Conservation (phyloP, 2,888 invertebrate species). For the Diaprepes abbreviatus region DNA sequence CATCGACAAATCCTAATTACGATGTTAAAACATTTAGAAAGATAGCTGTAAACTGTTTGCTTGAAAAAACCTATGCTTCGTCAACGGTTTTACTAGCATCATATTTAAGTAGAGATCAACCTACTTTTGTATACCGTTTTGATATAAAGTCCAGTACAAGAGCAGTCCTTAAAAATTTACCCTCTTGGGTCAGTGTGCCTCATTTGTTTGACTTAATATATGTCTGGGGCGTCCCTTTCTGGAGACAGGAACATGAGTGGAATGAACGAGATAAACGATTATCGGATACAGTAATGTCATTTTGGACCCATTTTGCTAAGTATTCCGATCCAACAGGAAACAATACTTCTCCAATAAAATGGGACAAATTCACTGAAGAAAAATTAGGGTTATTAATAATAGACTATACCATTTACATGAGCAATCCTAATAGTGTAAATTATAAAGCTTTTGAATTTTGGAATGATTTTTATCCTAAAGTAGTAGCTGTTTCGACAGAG, state of each 20-base stretch:
- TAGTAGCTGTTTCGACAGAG: constrained; percentile 79
- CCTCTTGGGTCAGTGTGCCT: constrained; percentile 85
- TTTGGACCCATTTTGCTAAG: constrained; percentile 86
- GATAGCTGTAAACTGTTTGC: constrained; percentile 79
- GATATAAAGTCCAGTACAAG: constrained; percentile 80
- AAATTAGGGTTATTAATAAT: constrained; percentile 81
- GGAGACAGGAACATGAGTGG: constrained; percentile 78
- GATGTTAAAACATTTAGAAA: constrained; percentile 75
- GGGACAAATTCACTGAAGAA: constrained; percentile 79
- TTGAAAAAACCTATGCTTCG: constrained; percentile 80
- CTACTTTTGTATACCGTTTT: constrained; percentile 81
- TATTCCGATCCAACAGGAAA: constrained; percentile 79
- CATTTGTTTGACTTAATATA: constrained; percentile 87
- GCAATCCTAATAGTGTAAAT: constrained; percentile 76
- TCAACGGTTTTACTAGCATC: constrained; percentile 79
- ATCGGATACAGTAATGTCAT: constrained; percentile 84
- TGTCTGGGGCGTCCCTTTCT: constrained; percentile 85
- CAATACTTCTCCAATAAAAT: constrained; percentile 78
- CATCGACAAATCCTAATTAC: constrained; percentile 75
- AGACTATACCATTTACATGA: constrained; percentile 84
- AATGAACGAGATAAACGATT: constrained; percentile 83
- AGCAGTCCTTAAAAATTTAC: constrained; percentile 75
- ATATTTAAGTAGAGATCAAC: constrained; percentile 72
- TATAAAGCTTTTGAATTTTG: constrained; percentile 86
- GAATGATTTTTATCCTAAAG: constrained; percentile 86